A percentile compares a stretch with the other conserved stretches of the same genome.
These are phyloP conservation scores for Silurus meridionalis DNA, from an alignment of 2,113 vertebrate genomes.

Conservation along the genomic window DNA sequence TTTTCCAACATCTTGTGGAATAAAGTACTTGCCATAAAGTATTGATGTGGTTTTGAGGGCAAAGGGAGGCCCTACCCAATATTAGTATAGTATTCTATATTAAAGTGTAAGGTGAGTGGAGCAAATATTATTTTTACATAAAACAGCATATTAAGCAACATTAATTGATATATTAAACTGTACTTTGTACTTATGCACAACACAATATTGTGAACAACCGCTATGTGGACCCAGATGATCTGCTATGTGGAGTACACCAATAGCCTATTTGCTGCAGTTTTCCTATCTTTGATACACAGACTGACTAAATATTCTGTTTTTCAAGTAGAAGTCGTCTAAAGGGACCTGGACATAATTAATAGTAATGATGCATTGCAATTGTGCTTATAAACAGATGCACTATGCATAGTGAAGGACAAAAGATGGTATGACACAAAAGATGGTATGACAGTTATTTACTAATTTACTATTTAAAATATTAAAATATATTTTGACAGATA, in stretches of 20 bases:
- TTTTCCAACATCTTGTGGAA: neutral
- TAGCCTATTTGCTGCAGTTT: neutral
- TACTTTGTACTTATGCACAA: neutral
- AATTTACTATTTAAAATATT: neutral
- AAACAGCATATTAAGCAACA: too few relatives aligned
- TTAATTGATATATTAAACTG: neutral
- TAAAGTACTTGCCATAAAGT: neutral
- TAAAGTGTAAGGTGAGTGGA: neutral
- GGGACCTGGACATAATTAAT: neutral
- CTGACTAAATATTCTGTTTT: neutral
- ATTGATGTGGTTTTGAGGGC: neutral
- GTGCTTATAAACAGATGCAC: slow-evolving; percentile 2
- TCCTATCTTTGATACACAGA: neutral
- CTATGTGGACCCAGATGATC: neutral
- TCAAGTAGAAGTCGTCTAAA: neutral
- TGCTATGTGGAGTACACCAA: neutral
- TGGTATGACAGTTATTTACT: neutral
- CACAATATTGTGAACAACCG: neutral
- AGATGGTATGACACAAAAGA: neutral
- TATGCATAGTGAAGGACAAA: neutral
- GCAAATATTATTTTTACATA: neutral
- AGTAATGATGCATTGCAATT: neutral
- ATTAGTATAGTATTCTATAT: neutral
- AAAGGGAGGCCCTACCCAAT: neutral
- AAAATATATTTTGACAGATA: neutral